phyloP scores from a whole-genome alignment of 2,888 invertebrate species.

The Cheiracanthium punctorium region DNA sequence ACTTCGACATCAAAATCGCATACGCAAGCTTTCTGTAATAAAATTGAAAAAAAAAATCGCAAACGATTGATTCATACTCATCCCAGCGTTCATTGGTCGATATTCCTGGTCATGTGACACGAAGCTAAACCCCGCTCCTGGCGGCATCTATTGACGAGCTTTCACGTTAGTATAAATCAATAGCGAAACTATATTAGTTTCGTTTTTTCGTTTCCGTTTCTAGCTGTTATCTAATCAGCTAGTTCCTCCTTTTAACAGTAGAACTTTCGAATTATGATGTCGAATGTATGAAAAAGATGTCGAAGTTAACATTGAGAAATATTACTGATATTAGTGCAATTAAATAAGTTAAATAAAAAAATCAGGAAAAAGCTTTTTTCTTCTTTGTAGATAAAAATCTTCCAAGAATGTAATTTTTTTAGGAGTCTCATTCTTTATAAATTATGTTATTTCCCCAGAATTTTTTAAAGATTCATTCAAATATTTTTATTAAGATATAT shows the following conservation, averaged over 20 bases:
- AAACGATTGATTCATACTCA: constrained; percentile 45
- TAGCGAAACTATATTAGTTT: background rate
- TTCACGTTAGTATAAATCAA: background rate
- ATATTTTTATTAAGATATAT: no score
- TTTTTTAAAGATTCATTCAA: no score
- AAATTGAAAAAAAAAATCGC: constrained; percentile 36
- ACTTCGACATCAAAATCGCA: background rate
- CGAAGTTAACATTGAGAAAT: no score
- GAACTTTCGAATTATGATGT: background rate
- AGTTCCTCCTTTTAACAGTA: background rate
- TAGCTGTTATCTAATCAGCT: background rate
- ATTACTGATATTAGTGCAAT: no score
- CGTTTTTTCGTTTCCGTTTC: background rate
- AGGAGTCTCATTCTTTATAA: no score
- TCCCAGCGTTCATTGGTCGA: constrained; percentile 53
- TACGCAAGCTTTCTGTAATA: background rate
- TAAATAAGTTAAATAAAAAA: no score
- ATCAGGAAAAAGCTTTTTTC: no score
- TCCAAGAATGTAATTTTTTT: no score
- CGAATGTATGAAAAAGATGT: no score
- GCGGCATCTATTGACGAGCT: constrained; percentile 40
- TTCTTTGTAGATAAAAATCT: no score
- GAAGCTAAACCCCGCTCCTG: background rate
- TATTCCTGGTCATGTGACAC: constrained; percentile 50
- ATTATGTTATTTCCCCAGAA: no score